These are phyloP conservation scores for Desoria tigrina DNA, from an alignment of 2,888 invertebrate species.

Conservation along the genomic window DNA sequence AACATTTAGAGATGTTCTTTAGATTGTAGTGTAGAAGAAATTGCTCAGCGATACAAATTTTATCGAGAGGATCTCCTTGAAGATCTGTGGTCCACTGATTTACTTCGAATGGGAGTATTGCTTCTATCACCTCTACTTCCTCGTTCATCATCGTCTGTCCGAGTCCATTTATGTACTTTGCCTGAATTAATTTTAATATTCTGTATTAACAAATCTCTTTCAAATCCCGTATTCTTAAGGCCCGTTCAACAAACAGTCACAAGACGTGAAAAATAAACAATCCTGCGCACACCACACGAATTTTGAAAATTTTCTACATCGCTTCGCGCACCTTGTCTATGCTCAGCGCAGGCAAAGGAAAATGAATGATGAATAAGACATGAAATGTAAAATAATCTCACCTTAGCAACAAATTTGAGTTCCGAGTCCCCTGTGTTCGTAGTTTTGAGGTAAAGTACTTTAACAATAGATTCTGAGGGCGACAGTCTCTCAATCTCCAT, in stretches of 20 bases:
- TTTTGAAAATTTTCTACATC: too few species aligned
- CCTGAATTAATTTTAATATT: too few species aligned
- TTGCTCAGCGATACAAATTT: not conserved
- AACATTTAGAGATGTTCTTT: not conserved
- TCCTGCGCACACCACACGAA: too few species aligned
- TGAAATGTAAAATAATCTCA: too few species aligned
- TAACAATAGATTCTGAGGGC: slow-evolving; percentile 24
- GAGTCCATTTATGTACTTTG: not conserved
- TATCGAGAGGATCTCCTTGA: not conserved
- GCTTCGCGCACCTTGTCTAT: too few species aligned
- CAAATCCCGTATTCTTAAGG: too few species aligned
- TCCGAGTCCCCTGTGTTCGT: not conserved
- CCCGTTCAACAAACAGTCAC: too few species aligned
- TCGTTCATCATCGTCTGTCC: not conserved
- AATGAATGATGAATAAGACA: too few species aligned
- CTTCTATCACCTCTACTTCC: not conserved
- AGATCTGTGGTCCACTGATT: not conserved
- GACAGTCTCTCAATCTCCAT: slow-evolving; percentile 36
- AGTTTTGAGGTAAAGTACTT: slow-evolving; percentile 15
- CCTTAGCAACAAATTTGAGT: not conserved
- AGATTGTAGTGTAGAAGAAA: not conserved
- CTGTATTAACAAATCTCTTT: too few species aligned
- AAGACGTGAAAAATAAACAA: too few species aligned
- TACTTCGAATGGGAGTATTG: not conserved
- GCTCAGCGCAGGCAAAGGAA: too few species aligned